These are phyloP conservation scores for Chlorospingus semifuscus DNA, from an alignment of 2,797 vertebrate species.

Conservation along the genomic window DNA sequence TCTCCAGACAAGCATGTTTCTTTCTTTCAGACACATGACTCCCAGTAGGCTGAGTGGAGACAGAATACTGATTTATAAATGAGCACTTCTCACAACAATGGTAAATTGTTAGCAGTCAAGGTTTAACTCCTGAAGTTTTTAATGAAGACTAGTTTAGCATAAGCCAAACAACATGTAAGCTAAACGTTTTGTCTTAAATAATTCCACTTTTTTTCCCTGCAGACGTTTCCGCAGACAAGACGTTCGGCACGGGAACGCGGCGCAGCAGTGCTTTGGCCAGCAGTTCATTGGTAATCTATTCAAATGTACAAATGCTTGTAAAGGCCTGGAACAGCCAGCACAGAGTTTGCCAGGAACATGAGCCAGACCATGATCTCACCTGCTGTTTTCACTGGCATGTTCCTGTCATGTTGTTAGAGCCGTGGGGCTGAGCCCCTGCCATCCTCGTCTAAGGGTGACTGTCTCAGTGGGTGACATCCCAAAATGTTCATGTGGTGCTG, in stretches of 20 bases:
- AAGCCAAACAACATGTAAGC: not conserved
- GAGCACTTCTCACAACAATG: not conserved
- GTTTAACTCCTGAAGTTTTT: not conserved
- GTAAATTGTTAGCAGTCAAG: not conserved
- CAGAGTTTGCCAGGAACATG: not conserved
- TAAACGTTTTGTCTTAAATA: not conserved
- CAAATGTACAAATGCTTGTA: not conserved
- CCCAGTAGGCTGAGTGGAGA: not conserved
- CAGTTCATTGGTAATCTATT: constrained; percentile 86
- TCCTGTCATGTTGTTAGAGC: not conserved
- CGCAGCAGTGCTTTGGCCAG: constrained; percentile 94
- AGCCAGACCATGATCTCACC: not conserved
- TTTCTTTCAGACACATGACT: not conserved
- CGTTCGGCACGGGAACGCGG: constrained; percentile 94
- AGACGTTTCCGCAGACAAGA: constrained; percentile 97
- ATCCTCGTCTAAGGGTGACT: not conserved
- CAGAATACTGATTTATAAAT: not conserved
- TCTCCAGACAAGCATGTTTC: not conserved
- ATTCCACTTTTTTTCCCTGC: constrained; percentile 11
- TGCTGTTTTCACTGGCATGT: not conserved
- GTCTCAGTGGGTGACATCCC: not conserved
- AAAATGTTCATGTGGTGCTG: not conserved
- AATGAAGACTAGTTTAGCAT: not conserved
- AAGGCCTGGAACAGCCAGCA: not conserved
- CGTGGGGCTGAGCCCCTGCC: not conserved